Evolutionary conservation across 2,888 invertebrate genomes (phyloP).

Genomic region (Dynastes tityus): DNA sequence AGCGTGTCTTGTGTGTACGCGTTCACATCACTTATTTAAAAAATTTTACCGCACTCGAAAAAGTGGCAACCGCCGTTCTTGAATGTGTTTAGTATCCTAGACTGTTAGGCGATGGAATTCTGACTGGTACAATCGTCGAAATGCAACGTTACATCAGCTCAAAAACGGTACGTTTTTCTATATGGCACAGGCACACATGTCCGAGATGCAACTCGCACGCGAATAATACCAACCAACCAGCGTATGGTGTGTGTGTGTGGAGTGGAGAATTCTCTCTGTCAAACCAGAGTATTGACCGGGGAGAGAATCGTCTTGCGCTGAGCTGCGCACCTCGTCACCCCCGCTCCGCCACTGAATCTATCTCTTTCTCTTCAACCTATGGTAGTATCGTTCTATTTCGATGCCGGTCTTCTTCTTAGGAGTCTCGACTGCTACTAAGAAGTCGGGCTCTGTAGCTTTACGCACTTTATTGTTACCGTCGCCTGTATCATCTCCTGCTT

Average conservation of each 20-base stretch:
- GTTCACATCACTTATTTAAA: slow-evolving; percentile 40
- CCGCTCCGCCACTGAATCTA: slow-evolving; percentile 46
- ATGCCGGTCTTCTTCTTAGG: slow-evolving; percentile 29
- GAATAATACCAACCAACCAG: slow-evolving; percentile 41
- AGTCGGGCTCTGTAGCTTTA: slow-evolving; percentile 34
- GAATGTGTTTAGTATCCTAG: too few species aligned
- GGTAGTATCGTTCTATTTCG: not conserved
- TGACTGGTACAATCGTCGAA: too few species aligned
- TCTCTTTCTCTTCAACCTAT: not conserved
- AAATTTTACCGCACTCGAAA: slow-evolving; percentile 30
- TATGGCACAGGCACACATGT: slow-evolving; percentile 30
- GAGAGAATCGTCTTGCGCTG: slow-evolving; percentile 57
- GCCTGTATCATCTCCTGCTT: slow-evolving; percentile 14
- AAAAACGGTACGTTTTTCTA: not conserved
- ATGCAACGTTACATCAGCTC: not conserved
- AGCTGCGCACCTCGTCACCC: slow-evolving; percentile 54
- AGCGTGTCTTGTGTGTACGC: not conserved
- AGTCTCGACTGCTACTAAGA: slow-evolving; percentile 41
- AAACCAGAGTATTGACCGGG: slow-evolving; percentile 59
- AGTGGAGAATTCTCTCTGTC: slow-evolving; percentile 52
- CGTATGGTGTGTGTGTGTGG: not conserved
- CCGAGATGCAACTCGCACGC: slow-evolving; percentile 55
- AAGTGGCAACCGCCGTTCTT: too few species aligned
- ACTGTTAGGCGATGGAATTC: too few species aligned
- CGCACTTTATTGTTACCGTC: slow-evolving; percentile 44